These are phyloP conservation scores for Trilocha varians DNA, from an alignment of 2,888 invertebrate species.

Conservation along the genomic window DNA sequence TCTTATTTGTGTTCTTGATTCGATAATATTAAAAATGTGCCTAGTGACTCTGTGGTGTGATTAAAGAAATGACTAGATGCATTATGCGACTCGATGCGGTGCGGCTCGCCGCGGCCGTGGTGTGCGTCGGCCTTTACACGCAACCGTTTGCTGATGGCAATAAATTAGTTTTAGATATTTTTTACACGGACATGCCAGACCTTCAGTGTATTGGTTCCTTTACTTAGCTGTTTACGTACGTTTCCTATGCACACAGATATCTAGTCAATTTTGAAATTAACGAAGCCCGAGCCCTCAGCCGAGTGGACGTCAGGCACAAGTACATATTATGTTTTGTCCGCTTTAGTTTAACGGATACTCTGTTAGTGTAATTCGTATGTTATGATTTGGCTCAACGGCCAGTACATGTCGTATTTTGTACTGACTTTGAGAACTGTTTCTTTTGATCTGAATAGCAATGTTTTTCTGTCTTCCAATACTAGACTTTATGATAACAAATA, in stretches of 20 bases:
- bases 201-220: constrained; percentile 69
- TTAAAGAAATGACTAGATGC: too few species aligned
- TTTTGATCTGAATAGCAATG: constrained; percentile 66
- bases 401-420: constrained; percentile 45
- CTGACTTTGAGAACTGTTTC: constrained; percentile 39
- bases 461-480: constrained; percentile 66
- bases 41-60: too few species aligned
- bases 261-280: constrained; percentile 74
- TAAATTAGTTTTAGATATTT: constrained; percentile 52
- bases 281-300: constrained; percentile 54
- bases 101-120: not conserved
- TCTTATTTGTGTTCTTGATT: not conserved
- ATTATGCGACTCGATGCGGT: too few species aligned
- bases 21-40: constrained; percentile 7
- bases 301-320: constrained; percentile 47
- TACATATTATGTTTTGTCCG: constrained; percentile 63
- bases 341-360: constrained; percentile 51
- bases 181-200: constrained; percentile 59
- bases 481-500: constrained; percentile 33
- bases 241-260: constrained; percentile 72
- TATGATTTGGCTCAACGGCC: constrained; percentile 51
- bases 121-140: constrained; percentile 39
- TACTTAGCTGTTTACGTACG: constrained; percentile 66
- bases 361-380: constrained; percentile 56
- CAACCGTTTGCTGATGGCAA: constrained; percentile 59